Percentiles rank a stretch among this genome's conserved stretches.
Conservation (phyloP, 2,113 vertebrate genomes). For the Percopsis transmontana region DNA sequence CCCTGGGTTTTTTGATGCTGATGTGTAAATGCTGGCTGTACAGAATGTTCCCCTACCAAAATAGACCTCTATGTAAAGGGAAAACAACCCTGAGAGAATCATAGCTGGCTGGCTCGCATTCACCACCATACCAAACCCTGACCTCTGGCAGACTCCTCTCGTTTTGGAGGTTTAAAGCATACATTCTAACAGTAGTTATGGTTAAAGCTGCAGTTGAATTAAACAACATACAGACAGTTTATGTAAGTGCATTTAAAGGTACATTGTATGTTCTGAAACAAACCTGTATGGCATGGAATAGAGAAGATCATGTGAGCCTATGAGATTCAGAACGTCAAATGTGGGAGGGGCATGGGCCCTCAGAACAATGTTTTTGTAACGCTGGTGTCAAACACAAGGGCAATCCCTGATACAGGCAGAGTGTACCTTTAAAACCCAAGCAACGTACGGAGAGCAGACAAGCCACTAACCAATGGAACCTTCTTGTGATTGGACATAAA, state of each 20-base stretch:
- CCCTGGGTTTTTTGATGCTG: not conserved
- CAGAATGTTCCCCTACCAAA: conserved; percentile 25
- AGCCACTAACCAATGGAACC: too few species aligned
- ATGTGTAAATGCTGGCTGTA: not conserved
- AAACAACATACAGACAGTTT: not conserved
- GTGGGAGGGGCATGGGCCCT: not conserved
- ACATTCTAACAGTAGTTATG: not conserved
- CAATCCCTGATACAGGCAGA: too few species aligned
- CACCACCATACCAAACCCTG: too few species aligned
- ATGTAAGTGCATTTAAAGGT: not conserved
- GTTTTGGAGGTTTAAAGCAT: not conserved
- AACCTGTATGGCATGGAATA: not conserved
- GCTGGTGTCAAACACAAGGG: too few species aligned
- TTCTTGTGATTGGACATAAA: not conserved
- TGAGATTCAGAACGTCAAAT: not conserved
- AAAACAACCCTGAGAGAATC: not conserved
- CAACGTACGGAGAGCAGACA: too few species aligned
- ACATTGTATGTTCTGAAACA: not conserved
- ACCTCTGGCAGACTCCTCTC: not conserved
- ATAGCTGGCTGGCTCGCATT: not conserved
- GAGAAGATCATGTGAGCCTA: not conserved
- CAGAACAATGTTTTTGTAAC: too few species aligned
- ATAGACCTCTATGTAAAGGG: conserved; percentile 36
- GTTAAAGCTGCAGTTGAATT: not conserved
- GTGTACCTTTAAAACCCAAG: too few species aligned